A percentile compares a stretch with the other conserved stretches of the same genome.
Conservation (phyloP, 2,113 vertebrate genomes). For the Myotis lucifugus region DNA sequence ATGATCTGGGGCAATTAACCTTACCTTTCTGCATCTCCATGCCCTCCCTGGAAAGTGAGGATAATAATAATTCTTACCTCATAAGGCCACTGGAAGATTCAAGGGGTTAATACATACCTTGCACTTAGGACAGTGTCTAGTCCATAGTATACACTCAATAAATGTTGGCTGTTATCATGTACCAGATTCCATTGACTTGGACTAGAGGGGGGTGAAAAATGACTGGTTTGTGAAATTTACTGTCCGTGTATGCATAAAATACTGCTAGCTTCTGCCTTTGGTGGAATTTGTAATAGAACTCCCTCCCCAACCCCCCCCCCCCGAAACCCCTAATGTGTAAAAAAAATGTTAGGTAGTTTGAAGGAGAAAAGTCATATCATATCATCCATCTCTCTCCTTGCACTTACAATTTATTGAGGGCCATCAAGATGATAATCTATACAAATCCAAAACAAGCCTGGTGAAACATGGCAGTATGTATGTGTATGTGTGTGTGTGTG, state of each 20-base stretch:
- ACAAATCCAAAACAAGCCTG: neutral
- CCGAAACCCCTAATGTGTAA: neutral
- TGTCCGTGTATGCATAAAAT: neutral
- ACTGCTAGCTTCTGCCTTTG: neutral
- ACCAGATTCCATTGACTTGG: neutral
- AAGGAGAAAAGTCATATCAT: slow-evolving; percentile 18
- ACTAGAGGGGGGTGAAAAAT: neutral
- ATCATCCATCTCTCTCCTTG: neutral
- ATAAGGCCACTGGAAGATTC: neutral
- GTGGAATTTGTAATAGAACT: slow-evolving; percentile 4
- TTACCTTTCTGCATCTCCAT: neutral
- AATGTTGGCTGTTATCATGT: neutral
- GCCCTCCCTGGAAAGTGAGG: neutral
- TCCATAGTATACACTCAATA: neutral
- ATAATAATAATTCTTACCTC: neutral
- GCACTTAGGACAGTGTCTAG: neutral
- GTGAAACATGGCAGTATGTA: neutral
- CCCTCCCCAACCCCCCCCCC: no score
- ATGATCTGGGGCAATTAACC: neutral
- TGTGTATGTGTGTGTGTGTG: neutral
- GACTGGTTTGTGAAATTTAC: neutral
- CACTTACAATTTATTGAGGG: neutral
- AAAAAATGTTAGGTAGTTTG: neutral
- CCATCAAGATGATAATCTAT: neutral
- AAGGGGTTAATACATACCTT: neutral